Evolutionary conservation across 53 echinoderm and acorn worm genomes (phyloP).

Genomic region (Paracentrotus lividus): DNA sequence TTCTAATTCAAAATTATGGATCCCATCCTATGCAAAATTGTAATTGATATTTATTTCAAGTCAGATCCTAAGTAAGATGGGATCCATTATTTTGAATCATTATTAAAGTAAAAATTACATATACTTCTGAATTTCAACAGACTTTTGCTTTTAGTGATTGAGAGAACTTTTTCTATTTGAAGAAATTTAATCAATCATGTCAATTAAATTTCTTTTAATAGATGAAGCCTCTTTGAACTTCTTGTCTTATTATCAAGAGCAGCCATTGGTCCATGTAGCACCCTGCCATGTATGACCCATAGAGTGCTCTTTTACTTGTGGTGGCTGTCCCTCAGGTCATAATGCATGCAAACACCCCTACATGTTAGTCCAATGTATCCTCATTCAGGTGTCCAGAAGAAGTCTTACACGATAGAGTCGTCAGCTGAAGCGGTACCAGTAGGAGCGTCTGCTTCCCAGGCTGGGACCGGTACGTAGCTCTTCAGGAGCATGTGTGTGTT

Average conservation of each 20-base stretch:
- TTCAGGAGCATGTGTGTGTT: not conserved
- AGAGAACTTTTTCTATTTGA: no score
- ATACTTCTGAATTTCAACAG: no score
- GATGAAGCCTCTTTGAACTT: not conserved
- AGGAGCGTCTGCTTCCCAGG: not conserved
- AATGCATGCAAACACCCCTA: constrained; percentile 71
- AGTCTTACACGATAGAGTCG: constrained; percentile 74
- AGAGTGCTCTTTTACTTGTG: not conserved
- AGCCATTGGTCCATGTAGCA: not conserved
- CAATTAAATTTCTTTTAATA: not conserved
- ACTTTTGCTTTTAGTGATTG: not conserved
- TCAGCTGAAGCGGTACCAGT: constrained; percentile 47
- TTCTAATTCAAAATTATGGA: no score
- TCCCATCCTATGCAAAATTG: no score
- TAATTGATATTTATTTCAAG: no score
- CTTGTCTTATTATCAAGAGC: not conserved
- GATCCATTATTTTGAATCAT: no score
- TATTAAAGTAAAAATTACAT: no score
- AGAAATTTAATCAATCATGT: no score
- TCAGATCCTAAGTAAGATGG: no score
- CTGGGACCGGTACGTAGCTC: constrained; percentile 63
- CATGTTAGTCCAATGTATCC: constrained; percentile 22
- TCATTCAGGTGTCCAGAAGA: constrained; percentile 78
- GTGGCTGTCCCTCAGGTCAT: constrained; percentile 30
- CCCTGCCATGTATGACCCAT: not conserved